These are phyloP conservation scores for Salminus brasiliensis DNA, from an alignment of 2,113 vertebrate species.

Conservation along the genomic window DNA sequence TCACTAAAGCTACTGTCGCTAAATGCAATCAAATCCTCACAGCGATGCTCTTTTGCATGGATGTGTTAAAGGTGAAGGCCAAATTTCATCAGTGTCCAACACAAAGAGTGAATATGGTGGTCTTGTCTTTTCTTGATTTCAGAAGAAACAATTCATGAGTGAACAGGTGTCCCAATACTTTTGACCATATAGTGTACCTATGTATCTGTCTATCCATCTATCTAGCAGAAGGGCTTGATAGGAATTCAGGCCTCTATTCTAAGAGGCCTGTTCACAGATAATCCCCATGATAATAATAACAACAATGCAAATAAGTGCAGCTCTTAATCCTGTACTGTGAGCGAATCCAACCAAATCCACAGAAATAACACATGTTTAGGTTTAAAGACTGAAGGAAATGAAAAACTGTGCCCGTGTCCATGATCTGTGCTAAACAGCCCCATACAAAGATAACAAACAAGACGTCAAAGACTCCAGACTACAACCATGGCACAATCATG, in stretches of 20 bases:
- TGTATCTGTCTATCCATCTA: background rate
- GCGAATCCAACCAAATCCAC: background rate
- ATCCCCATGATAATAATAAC: background rate
- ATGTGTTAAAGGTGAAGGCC: too few species aligned
- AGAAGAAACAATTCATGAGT: too few species aligned
- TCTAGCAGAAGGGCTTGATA: background rate
- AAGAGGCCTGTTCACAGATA: background rate
- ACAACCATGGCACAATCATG: constrained; percentile 14
- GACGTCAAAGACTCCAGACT: background rate
- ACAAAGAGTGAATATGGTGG: too few species aligned
- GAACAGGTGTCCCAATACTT: too few species aligned
- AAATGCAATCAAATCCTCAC: too few species aligned
- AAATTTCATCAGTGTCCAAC: too few species aligned
- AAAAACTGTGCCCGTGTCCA: background rate
- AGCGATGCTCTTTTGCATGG: too few species aligned
- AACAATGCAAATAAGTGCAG: background rate
- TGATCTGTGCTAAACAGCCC: too few species aligned
- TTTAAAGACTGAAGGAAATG: background rate
- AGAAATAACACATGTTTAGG: background rate
- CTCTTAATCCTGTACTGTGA: background rate
- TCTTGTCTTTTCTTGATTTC: too few species aligned
- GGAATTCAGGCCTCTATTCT: background rate
- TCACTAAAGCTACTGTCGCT: too few species aligned
- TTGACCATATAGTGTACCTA: background rate
- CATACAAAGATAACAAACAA: background rate